Percentiles rank a stretch among this genome's conserved stretches.
Evolutionary conservation across 35 echinoderm and acorn worm genomes (phyloP).

Genomic region (Apostichopus californicus): DNA sequence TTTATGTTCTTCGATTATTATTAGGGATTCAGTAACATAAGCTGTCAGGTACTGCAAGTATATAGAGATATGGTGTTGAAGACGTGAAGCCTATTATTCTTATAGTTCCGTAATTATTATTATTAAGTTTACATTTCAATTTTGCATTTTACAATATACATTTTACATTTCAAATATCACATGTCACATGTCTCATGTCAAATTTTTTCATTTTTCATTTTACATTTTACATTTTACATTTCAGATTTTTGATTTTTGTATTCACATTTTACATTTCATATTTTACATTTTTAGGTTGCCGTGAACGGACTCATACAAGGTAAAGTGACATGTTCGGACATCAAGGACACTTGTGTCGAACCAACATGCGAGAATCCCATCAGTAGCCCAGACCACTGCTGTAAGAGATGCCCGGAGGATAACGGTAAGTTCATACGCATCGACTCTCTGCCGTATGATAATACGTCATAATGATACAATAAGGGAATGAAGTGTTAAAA

Average conservation of each 20-base stretch:
- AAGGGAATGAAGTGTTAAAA: background rate
- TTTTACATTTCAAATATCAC: too few relatives aligned
- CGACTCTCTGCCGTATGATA: too few relatives aligned
- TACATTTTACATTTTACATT: too few relatives aligned
- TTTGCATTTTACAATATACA: too few relatives aligned
- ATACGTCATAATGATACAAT: background rate
- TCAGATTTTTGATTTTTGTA: background rate
- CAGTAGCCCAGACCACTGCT: conserved; percentile 56
- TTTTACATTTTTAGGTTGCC: background rate
- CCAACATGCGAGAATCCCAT: conserved; percentile 70
- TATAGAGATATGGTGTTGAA: too few relatives aligned
- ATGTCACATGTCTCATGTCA: too few relatives aligned
- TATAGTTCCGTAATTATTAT: too few relatives aligned
- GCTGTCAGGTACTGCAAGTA: too few relatives aligned
- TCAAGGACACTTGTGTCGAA: conserved; percentile 63
- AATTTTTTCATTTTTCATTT: too few relatives aligned
- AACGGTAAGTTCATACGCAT: conserved; percentile 8
- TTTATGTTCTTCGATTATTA: background rate
- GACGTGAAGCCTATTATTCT: too few relatives aligned
- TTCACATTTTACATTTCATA: background rate
- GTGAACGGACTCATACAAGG: conserved; percentile 51
- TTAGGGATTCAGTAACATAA: too few relatives aligned
- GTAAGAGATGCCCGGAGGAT: conserved; percentile 73
- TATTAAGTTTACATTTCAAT: too few relatives aligned
- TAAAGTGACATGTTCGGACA: conserved; percentile 52